Evolutionary conservation across 2,113 vertebrate species (phyloP).

Genomic region (Felis catus): DNA sequence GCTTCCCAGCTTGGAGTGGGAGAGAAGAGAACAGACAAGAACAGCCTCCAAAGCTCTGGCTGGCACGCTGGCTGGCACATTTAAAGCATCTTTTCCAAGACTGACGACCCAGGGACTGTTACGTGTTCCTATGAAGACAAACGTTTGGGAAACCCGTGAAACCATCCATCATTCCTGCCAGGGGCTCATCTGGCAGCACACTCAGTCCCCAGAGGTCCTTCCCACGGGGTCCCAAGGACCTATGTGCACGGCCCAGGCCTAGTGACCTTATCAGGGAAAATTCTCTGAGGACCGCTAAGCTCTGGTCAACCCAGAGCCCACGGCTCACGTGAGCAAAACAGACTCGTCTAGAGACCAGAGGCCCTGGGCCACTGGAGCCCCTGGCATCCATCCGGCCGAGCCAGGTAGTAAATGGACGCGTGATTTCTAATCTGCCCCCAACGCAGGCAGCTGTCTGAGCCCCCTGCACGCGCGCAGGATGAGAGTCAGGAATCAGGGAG

Average conservation of each 20-base stretch:
- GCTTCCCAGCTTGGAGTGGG: background rate
- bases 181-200: background rate
- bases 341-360: background rate
- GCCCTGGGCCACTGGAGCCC: fast-evolving
- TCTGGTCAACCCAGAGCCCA: background rate
- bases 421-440: background rate
- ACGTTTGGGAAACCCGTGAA: background rate
- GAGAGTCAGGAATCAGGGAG: background rate
- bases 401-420: background rate
- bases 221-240: fast-evolving
- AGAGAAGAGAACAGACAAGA: too few species aligned
- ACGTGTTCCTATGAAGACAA: background rate
- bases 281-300: fast-evolving
- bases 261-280: fast-evolving
- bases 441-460: background rate
- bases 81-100: background rate
- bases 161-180: background rate
- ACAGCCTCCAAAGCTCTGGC: fast-evolving
- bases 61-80: fast-evolving
- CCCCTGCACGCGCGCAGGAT: background rate
- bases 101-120: fast-evolving
- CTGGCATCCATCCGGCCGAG: background rate
- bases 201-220: background rate
- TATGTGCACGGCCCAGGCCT: fast-evolving
- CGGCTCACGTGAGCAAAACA: fast-evolving